These are phyloP conservation scores for Merodon equestris DNA, from an alignment of 2,888 invertebrate genomes.

Conservation along the genomic window DNA sequence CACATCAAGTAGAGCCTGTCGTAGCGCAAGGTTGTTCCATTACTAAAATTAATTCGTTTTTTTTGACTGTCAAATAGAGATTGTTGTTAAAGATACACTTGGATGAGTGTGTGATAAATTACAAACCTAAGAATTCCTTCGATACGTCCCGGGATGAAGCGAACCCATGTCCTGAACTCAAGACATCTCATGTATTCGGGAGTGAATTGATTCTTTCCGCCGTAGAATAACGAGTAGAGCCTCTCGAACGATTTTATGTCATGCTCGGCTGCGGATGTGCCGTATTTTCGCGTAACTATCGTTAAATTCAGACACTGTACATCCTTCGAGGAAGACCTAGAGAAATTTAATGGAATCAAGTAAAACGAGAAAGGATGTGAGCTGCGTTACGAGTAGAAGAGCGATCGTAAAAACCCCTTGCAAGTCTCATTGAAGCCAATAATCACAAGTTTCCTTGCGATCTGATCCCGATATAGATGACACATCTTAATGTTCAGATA, in stretches of 20 bases:
- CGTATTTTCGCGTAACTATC: conserved; percentile 23
- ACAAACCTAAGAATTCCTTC: conserved; percentile 38
- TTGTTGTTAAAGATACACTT: not conserved
- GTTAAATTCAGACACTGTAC: conserved; percentile 42
- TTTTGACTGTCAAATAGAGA: conserved; percentile 55
- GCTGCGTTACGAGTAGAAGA: conserved; percentile 70
- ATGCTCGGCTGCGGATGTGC: conserved; percentile 45
- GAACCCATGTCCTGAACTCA: conserved; percentile 44
- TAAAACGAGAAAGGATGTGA: too few species aligned
- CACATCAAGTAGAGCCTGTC: conserved; percentile 71
- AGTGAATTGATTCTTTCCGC: conserved; percentile 42
- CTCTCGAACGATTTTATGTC: conserved; percentile 14
- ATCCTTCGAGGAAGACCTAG: not conserved
- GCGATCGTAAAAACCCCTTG: conserved; percentile 72
- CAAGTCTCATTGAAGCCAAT: conserved; percentile 73
- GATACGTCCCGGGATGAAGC: conserved; percentile 23
- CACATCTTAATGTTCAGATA: conserved; percentile 14
- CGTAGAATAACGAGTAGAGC: conserved; percentile 35
- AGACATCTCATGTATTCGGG: conserved; percentile 29
- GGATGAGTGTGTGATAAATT: not conserved
- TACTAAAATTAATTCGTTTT: conserved; percentile 68
- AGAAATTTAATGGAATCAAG: not conserved
- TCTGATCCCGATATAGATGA: conserved; percentile 17
- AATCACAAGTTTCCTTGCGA: conserved; percentile 60
- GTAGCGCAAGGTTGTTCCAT: conserved; percentile 71